A percentile compares a stretch with the other conserved stretches of the same genome.
These are phyloP conservation scores for Cordilura impudica DNA, from an alignment of 2,888 invertebrate genomes.

Conservation along the genomic window DNA sequence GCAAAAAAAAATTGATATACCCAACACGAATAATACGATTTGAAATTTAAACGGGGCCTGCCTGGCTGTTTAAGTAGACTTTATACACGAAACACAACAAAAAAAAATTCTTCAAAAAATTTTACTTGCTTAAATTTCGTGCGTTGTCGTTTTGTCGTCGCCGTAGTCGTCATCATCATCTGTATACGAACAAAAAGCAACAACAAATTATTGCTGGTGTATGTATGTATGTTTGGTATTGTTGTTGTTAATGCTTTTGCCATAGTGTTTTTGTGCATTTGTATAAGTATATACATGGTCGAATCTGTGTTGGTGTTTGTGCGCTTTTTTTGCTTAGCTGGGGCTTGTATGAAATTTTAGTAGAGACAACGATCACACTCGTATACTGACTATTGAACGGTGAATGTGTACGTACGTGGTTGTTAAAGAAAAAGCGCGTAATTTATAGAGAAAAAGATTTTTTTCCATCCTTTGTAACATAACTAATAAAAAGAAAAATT, in stretches of 20 bases:
- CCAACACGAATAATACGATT: slow-evolving; percentile 49
- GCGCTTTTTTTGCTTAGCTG: slow-evolving; percentile 47
- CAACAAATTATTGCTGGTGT: slow-evolving; percentile 9
- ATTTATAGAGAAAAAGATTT: slow-evolving; percentile 18
- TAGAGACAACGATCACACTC: slow-evolving; percentile 77
- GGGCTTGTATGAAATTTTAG: slow-evolving; percentile 61
- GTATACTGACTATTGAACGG: slow-evolving; percentile 67
- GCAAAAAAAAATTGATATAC: slow-evolving; percentile 19
- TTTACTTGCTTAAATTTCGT: slow-evolving; percentile 32
- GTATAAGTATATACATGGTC: slow-evolving; percentile 53
- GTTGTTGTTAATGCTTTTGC: slow-evolving; percentile 44
- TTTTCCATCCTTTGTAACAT: not conserved
- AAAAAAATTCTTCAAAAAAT: slow-evolving; percentile 43
- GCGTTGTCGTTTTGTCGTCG: not conserved
- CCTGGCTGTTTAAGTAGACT: slow-evolving; percentile 37
- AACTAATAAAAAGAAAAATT: not conserved
- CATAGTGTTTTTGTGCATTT: slow-evolving; percentile 13
- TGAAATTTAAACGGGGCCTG: slow-evolving; percentile 72
- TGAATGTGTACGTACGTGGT: slow-evolving; percentile 56
- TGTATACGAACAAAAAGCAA: slow-evolving; percentile 45
- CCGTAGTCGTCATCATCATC: slow-evolving; percentile 8
- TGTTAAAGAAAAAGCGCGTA: slow-evolving; percentile 42
- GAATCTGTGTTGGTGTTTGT: slow-evolving; percentile 62
- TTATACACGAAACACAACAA: slow-evolving; percentile 8
- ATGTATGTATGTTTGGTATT: slow-evolving; percentile 16